Evolutionary conservation across 30 jellyfish, hydroid and myxozoan species (phyloP).

Genomic region (Aurelia aurita): DNA sequence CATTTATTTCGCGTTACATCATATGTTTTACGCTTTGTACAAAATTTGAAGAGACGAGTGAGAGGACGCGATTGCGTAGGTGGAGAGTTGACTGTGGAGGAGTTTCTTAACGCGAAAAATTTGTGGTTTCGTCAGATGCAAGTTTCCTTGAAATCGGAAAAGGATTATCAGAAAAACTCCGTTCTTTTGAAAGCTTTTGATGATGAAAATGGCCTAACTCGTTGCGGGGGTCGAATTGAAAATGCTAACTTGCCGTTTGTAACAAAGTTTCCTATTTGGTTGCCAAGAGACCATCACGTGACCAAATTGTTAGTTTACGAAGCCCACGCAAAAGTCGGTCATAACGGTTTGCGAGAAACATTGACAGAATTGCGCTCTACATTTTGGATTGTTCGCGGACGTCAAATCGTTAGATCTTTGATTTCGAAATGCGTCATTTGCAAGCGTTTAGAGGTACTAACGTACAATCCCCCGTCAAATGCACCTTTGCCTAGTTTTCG

Average conservation of each 20-base stretch:
- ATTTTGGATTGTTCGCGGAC: slow-evolving; percentile 11
- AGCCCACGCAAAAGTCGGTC: slow-evolving; percentile 2
- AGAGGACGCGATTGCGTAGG: too few relatives aligned
- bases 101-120: too few relatives aligned
- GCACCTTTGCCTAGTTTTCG: slow-evolving; percentile 35
- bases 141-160: too few relatives aligned
- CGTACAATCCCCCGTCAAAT: slow-evolving; percentile 4
- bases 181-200: too few relatives aligned
- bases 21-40: too few relatives aligned
- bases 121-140: too few relatives aligned
- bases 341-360: slow-evolving; percentile 7
- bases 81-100: too few relatives aligned
- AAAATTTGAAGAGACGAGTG: too few relatives aligned
- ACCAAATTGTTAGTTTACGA: slow-evolving; percentile 6
- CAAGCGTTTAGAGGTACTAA: slow-evolving; percentile 13
- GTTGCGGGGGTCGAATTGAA: slow-evolving; percentile 20
- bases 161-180: too few relatives aligned
- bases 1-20: too few relatives aligned
- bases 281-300: slow-evolving; percentile 20
- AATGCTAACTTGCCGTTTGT: slow-evolving; percentile 8
- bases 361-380: slow-evolving; percentile 15
- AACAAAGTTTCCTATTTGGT: slow-evolving; percentile 12
- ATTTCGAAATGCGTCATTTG: slow-evolving; percentile 21
- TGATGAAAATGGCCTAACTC: slow-evolving; percentile 6
- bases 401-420: neutral